Evolutionary conservation across 2,797 vertebrate species (phyloP).

Genomic region (Falco rusticolus): DNA sequence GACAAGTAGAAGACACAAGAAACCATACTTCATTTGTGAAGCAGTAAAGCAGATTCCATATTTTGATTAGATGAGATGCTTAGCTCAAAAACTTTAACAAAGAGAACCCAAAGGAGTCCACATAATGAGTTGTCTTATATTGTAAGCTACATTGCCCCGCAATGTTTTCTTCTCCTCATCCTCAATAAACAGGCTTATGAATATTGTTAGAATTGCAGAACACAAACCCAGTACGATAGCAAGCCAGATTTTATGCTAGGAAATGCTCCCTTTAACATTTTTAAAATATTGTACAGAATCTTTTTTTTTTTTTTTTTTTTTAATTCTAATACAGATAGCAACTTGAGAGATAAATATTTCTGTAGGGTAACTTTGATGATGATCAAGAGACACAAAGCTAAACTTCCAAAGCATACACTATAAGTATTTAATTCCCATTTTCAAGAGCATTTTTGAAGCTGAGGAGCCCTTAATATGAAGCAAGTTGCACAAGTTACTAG

Average conservation of each 20-base stretch:
- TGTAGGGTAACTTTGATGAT: constrained; percentile 36
- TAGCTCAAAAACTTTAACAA: not conserved
- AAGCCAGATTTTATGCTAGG: not conserved
- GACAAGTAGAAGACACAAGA: not conserved
- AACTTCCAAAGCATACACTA: constrained; percentile 2
- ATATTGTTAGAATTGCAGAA: not conserved
- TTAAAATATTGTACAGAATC: constrained; percentile 11
- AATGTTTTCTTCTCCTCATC: not conserved
- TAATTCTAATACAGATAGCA: constrained; percentile 20
- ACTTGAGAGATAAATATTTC: constrained; percentile 10
- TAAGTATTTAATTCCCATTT: constrained; percentile 35
- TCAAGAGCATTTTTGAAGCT: constrained; percentile 45
- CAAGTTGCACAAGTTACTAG: constrained; percentile 33
- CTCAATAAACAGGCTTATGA: not conserved
- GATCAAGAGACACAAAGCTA: constrained; percentile 28
- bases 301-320: not conserved
- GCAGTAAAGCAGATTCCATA: not conserved
- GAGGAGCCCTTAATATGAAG: constrained; percentile 12
- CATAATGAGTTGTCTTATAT: not conserved
- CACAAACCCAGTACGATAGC: not conserved
- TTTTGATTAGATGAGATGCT: not conserved
- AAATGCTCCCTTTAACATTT: constrained; percentile 7
- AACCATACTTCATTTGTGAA: not conserved
- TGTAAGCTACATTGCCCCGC: not conserved
- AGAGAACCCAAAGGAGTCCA: not conserved